Base-by-base conservation (phyloP, 2,888 invertebrate genomes). In the Buathra laborator region DNA sequence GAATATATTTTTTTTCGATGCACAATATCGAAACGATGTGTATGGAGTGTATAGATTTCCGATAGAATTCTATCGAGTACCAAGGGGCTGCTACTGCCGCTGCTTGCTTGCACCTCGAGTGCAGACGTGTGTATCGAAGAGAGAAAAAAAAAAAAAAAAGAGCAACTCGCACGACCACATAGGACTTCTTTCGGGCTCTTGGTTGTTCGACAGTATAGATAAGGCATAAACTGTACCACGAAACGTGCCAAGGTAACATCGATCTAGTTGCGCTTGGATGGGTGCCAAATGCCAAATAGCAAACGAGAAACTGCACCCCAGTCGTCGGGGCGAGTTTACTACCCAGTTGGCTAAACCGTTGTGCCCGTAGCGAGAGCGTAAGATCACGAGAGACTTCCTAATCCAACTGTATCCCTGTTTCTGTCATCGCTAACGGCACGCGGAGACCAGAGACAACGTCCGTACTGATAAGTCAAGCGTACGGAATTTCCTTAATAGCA, bases 191-290 rank as follows among this genome's bases (percentile, higher is more conserved):
- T 62, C 78, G 51, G 66, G 78, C 70, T 79, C 75, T 81, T 70
- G 70, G 46, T n/a, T 19, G 51, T 64, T 53, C 78, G 64, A 71
- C 67, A 67, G 43, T 76, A 78, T 56, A 81, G 86, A 85, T 86
- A 86, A 83, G 85, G 66, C 77, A 84, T 82, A 78, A 51, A 81
- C 64, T 71, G 72, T 83, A 78, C 67, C 44, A 72, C 62, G 46
- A 87, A 84, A 87, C 88, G 88, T 89, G 91, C 88, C 90, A 90
- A 92, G 90, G 89, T 89, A 90, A 88, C 89, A 92, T 92, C 90
- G 92, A 92, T 92, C 90, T 90, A 88, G 89, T 88, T 92, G 91
- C 89, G 89, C 89, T 92, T 92, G 92, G 92, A 90, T 86, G 87
- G 79, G 82, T 88, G 91, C 91, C 92, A 92, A 90, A 87, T 87